A percentile compares a stretch with the other conserved stretches of the same genome.
Evolutionary conservation across 1,140 invertebrate species (phyloP).

Genomic region (Temnothorax longispinosus): DNA sequence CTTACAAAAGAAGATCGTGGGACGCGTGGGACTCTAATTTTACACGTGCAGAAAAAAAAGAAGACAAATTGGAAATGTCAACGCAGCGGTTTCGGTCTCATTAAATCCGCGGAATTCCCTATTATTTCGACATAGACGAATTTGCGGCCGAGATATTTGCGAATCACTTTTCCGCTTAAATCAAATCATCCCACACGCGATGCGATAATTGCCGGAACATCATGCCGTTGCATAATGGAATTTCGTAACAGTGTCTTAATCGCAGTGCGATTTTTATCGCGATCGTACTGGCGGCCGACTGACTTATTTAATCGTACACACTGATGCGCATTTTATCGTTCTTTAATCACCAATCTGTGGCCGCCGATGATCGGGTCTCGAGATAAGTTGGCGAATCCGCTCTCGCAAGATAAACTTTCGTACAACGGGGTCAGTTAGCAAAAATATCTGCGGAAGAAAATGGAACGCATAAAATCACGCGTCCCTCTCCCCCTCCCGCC

Average conservation of each 20-base stretch:
- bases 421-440: not conserved
- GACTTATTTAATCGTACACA: constrained; percentile 9
- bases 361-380: not conserved
- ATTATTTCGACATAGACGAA: not conserved
- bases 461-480: not conserved
- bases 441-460: not conserved
- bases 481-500: too few relatives aligned
- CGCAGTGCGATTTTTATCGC: constrained; percentile 1
- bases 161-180: constrained; percentile 20
- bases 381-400: not conserved
- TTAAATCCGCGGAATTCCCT: not conserved
- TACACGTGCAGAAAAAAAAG: too few relatives aligned
- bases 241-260: constrained; percentile 38
- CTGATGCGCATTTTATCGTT: not conserved
- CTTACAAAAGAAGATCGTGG: not conserved
- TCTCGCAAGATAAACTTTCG: not conserved
- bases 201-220: constrained; percentile 18
- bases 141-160: not conserved
- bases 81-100: too few relatives aligned
- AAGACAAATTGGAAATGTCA: too few relatives aligned
- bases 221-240: constrained; percentile 36
- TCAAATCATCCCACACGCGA: not conserved
- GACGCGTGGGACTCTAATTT: not conserved
- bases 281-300: not conserved
- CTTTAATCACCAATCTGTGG: not conserved